A percentile compares a stretch with the other conserved stretches of the same genome.
phyloP scores from a whole-genome alignment of 2,888 invertebrate genomes.

The Sarcophaga subvicina region DNA sequence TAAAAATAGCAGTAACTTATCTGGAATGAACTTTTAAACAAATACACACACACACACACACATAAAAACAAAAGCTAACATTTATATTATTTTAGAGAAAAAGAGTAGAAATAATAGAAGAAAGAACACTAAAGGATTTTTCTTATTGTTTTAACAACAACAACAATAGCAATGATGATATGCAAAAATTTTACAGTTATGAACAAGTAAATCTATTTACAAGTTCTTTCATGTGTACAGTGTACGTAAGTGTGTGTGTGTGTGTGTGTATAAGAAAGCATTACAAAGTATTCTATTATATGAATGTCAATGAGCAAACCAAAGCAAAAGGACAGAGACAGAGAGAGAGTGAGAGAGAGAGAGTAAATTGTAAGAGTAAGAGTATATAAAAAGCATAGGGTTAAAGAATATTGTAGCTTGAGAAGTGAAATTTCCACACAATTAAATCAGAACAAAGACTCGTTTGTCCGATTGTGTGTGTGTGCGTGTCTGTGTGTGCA shows the following conservation, averaged over 20 bases:
- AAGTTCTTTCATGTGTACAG: neutral
- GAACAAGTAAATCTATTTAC: neutral
- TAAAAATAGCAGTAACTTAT: too few species aligned
- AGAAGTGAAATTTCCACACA: slow-evolving; percentile 63
- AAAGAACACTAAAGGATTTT: neutral
- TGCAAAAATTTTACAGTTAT: neutral
- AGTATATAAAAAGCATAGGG: neutral
- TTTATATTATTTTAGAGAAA: too few species aligned
- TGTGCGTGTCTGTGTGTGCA: slow-evolving; percentile 4
- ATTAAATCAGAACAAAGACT: slow-evolving; percentile 59
- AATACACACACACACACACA: slow-evolving; percentile 3
- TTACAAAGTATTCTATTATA: neutral
- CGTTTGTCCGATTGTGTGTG: slow-evolving; percentile 9
- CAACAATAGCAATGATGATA: neutral
- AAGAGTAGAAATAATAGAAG: neutral
- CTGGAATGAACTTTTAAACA: neutral
- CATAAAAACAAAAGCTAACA: neutral
- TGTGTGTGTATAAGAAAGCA: neutral
- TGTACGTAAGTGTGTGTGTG: neutral
- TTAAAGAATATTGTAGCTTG: slow-evolving; percentile 41
- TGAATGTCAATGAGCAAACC: neutral
- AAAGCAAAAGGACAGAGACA: neutral
- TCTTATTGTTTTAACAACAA: neutral
- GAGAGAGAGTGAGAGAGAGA: neutral
- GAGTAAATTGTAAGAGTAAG: neutral